These are phyloP conservation scores for Drosophila sordidula DNA, from an alignment of 2,888 invertebrate species.

Conservation along the genomic window DNA sequence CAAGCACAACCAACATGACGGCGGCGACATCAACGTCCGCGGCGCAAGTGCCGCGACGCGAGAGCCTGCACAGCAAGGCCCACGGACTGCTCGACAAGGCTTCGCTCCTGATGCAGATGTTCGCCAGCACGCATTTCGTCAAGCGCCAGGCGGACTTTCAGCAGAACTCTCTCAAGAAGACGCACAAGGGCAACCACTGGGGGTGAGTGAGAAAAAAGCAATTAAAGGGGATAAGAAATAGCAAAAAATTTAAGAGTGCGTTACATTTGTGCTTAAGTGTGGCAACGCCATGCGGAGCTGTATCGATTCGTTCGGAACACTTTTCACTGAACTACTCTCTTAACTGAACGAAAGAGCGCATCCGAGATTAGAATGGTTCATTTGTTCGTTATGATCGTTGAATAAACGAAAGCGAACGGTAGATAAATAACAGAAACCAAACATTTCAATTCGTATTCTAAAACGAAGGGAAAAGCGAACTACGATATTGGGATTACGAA, in stretches of 20 bases:
- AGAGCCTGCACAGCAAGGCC: slow-evolving; percentile 83
- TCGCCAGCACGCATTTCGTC: slow-evolving; percentile 96
- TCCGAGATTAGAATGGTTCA: no score
- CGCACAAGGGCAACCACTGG: slow-evolving; percentile 95
- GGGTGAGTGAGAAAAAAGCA: slow-evolving; percentile 86
- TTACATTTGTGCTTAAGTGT: not conserved
- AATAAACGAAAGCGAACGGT: no score
- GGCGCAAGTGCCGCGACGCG: slow-evolving; percentile 42
- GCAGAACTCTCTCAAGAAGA: slow-evolving; percentile 93
- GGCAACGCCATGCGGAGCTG: not conserved
- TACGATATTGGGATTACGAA: no score
- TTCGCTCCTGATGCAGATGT: slow-evolving; percentile 95
- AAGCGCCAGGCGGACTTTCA: slow-evolving; percentile 88
- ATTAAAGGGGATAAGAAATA: not conserved
- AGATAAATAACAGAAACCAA: no score
- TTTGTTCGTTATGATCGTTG: no score
- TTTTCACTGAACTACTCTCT: no score
- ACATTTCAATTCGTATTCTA: no score
- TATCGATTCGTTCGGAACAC: no score
- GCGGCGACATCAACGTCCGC: slow-evolving; percentile 1
- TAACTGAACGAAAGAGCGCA: no score
- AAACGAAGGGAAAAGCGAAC: no score
- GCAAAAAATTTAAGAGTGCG: not conserved
- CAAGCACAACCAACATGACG: slow-evolving; percentile 11
- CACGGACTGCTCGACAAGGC: slow-evolving; percentile 92